Base-by-base conservation (phyloP, 1,140 invertebrate genomes). In the Drosophila watanabei region DNA sequence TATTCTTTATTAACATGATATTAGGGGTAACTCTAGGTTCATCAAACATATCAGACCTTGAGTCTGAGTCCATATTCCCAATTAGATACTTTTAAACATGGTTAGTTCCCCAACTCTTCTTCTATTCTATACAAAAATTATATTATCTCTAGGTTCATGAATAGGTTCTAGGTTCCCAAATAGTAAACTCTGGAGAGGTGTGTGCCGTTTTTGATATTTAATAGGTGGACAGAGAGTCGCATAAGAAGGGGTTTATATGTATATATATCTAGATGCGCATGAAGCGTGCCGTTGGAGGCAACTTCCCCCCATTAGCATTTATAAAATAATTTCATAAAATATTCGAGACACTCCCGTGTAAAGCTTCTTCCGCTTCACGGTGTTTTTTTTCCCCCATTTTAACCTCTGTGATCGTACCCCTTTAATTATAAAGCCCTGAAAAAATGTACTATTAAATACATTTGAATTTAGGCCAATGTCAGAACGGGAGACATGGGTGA, bases 401-500 rank as follows among this genome's bases (percentile, higher is more conserved):
- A 49, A 49, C 37, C 37, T 14, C 37, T 30, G n/a, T 6, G n/a
- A 20, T 43, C 18, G n/a, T 30, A 51, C 18, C 30, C 18, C 51
- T 28, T 35, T 33, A 49, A 48, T 71, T n/a, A 57, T 52, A 57
- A 56, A 66, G 33, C 62, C 32, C 49, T 39, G 28, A 69, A 28
- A 28, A 49, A 48, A 49, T 32, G 18, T 24, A 56, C 46, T 28
- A 33, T 39, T 20, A 0, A 9, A 13, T 28, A 24, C 35, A 24
- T 51, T 71, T 18, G 11, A 52, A 73, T 73, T 61, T 52, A 37
- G 71, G 71, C 71, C 71, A 75, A 75, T 75, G 71, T 24, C 71
- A 52, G 39, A 46, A 18, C 35, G 16, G 70, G 65, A 35, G 52
- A n/a, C 18, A 28, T 28, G 14, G 32, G 3, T 49, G 48, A 14